Conservation (phyloP, 1,140 invertebrate species). For the Bombus impatiens region DNA sequence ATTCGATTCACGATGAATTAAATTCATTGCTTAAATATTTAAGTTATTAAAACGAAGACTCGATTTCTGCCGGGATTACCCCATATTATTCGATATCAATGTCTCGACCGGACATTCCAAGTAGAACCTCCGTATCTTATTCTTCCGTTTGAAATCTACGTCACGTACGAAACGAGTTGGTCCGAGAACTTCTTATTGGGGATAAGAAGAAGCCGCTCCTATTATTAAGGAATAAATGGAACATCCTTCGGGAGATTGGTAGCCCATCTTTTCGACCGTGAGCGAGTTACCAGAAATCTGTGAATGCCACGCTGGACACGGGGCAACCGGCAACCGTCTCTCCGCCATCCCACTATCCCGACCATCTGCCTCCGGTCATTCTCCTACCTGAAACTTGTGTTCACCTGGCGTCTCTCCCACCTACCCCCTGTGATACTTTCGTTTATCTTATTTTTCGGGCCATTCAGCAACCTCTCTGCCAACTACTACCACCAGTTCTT, state of each 20-base stretch:
- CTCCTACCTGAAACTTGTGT: slow-evolving; percentile 63
- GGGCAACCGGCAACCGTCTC: slow-evolving; percentile 3
- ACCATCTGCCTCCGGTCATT: slow-evolving; percentile 65
- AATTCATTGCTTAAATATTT: too few relatives aligned
- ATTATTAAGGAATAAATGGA: slow-evolving; percentile 56
- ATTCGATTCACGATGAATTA: neutral
- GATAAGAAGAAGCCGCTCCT: slow-evolving; percentile 61
- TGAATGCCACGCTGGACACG: slow-evolving; percentile 49
- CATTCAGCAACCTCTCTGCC: slow-evolving; percentile 62
- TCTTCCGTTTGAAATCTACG: slow-evolving; percentile 37
- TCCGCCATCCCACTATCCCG: neutral
- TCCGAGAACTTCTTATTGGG: neutral
- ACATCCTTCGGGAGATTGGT: neutral
- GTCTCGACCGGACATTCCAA: neutral
- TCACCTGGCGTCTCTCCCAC: slow-evolving; percentile 62
- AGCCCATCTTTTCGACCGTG: neutral
- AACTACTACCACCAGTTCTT: slow-evolving; percentile 63
- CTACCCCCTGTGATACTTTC: slow-evolving; percentile 58
- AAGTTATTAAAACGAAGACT: neutral
- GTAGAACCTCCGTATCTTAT: neutral
- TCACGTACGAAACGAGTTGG: slow-evolving; percentile 62
- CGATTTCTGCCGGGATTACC: neutral
- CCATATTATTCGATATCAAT: neutral
- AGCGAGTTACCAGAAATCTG: slow-evolving; percentile 53
- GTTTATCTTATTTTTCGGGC: slow-evolving; percentile 71